Evolutionary conservation across 2,888 invertebrate genomes (phyloP), one percentile per base, ranked within the genome.

Genomic region (Papilio gigon): DNA sequence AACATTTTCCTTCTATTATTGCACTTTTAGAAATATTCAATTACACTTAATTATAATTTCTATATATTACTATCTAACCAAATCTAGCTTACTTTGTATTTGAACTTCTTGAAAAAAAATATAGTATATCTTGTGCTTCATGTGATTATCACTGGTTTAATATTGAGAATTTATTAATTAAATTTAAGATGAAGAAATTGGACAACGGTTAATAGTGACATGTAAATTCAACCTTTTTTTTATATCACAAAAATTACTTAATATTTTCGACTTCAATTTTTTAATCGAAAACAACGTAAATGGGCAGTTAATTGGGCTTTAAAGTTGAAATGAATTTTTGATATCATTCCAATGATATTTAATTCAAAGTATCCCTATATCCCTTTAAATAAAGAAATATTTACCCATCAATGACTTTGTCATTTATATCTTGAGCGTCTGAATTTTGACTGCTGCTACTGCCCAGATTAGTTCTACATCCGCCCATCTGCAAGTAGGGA

Each of bases 361-460:
- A 11, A n/a, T 40, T 50, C 5, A 12, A 33, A 53, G 14, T 37
- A 53, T 70, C 67, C 67, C 17, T n/a, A 61, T 63, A 4, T 44
- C 30, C 53, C 17, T 33, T 44, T 33, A 30, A 30, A 60, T 42
- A 60, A 17, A 22, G 11, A 70, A 73, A 87, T 88, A 89, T 84
- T 91, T 92, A 92, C 92, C 92, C 84, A 82, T 90, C 84, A 84
- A 92, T 85, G 78, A 86, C 86, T 88, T 87, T 90, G 80, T 90
- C 91, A 82, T 77, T 81, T 74, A 80, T 72, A 71, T 89, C 90
- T 79, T 81, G 83, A 75, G 78, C 81, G 80, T 90, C 87, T 77
- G 90, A 87, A 82, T 83, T 87, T 79, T 86, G 85, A 77, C 84
- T 82, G 80, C 88, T 84, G 84, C 88, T 86, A 78, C 81, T 82